phyloP scores from a whole-genome alignment of 1,140 invertebrate species.

The Atta colombica region DNA sequence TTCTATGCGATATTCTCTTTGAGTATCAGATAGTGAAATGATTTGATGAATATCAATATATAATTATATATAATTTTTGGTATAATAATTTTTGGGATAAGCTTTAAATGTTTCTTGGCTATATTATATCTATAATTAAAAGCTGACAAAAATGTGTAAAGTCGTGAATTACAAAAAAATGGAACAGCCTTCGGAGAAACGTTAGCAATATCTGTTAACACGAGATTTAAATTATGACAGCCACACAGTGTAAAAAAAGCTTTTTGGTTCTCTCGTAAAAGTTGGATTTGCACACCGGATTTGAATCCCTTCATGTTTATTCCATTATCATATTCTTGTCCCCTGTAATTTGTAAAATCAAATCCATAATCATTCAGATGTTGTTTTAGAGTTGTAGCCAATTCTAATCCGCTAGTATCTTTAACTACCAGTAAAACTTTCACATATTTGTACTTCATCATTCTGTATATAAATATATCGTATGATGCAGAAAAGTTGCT shows the following conservation, averaged over 20 bases:
- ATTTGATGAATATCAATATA: too few relatives aligned
- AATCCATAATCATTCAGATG: background rate
- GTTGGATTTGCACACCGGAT: background rate
- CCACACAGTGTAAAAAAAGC: constrained; percentile 1
- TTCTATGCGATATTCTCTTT: background rate
- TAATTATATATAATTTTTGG: too few relatives aligned
- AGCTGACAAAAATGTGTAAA: constrained; percentile 14
- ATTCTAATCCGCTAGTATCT: constrained; percentile 1
- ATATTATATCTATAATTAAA: constrained; percentile 24
- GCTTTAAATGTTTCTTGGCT: constrained; percentile 11
- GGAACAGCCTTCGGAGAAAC: constrained; percentile 13
- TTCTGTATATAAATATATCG: background rate
- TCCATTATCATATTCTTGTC: background rate
- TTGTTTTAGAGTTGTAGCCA: background rate
- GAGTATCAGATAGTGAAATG: background rate
- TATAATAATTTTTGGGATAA: background rate
- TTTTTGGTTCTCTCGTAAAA: background rate
- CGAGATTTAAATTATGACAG: constrained; percentile 1
- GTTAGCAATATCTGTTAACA: background rate
- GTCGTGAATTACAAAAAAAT: constrained; percentile 13
- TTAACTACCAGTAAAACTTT: background rate
- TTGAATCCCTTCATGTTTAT: background rate
- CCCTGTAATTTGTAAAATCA: constrained; percentile 1
- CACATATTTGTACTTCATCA: background rate
- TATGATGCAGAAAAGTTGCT: constrained; percentile 14